Conservation (phyloP, 2,797 vertebrate genomes). For the Phoebastria nigripes region DNA sequence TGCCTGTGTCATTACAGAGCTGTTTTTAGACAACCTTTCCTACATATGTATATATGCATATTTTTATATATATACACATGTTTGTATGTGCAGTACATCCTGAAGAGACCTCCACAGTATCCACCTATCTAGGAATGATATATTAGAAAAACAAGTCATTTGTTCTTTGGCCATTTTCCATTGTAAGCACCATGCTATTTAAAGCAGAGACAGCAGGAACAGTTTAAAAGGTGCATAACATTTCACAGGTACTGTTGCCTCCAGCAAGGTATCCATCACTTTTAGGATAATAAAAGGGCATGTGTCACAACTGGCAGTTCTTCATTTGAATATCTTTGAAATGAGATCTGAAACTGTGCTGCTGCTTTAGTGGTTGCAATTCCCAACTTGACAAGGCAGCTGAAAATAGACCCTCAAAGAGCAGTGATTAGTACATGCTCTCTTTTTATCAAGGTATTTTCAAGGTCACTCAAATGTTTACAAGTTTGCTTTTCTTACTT, state of each 20-base stretch:
- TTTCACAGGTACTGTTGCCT: background rate
- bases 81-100: no score
- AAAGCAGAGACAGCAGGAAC: background rate
- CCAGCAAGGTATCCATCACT: background rate
- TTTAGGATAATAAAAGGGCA: background rate
- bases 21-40: background rate
- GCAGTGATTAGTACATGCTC: background rate
- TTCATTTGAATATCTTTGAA: conserved; percentile 40
- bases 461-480: background rate
- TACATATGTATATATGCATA: accelerated
- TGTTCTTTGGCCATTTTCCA: background rate
- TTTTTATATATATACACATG: background rate
- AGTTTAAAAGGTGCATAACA: background rate
- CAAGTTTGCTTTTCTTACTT: background rate
- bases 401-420: conserved; percentile 1
- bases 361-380: background rate
- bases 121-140: background rate
- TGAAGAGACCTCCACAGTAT: background rate
- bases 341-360: background rate
- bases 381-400: background rate
- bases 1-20: background rate
- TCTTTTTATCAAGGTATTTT: background rate
- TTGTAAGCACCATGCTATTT: background rate
- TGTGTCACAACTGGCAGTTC: background rate
- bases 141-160: background rate